phyloP scores from a whole-genome alignment of 37 sponge, comb jelly and placozoan genomes.

The Chondrosia reniformis region DNA sequence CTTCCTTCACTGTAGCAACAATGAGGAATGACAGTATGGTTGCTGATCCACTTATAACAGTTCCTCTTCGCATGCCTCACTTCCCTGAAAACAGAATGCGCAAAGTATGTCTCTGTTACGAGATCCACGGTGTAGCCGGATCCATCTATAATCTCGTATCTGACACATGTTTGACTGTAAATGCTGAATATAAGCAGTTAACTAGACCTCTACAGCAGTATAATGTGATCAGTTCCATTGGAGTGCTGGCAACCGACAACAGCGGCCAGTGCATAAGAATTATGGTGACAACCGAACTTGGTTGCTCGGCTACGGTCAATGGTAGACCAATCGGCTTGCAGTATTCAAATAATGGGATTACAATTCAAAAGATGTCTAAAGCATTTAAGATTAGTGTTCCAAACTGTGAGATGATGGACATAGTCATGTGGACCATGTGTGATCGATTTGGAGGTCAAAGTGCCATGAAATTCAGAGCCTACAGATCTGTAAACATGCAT shows the following conservation, averaged over 20 bases:
- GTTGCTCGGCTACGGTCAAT: constrained; percentile 8
- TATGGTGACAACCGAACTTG: constrained; percentile 21
- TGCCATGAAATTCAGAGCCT: constrained; percentile 46
- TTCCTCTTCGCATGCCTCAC: not conserved
- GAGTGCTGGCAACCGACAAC: constrained; percentile 37
- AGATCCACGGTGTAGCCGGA: constrained; percentile 43
- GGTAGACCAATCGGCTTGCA: not conserved
- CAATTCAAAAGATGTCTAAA: not conserved
- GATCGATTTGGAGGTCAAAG: constrained; percentile 7
- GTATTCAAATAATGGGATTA: constrained; percentile 10
- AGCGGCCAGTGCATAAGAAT: constrained; percentile 24
- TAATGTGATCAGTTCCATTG: constrained; percentile 52
- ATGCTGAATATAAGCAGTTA: constrained; percentile 41
- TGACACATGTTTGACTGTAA: constrained; percentile 61
- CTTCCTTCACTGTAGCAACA: constrained; percentile 2
- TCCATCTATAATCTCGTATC: constrained; percentile 45
- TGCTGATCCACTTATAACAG: not conserved
- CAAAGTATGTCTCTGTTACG: constrained; percentile 49
- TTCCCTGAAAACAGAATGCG: not conserved
- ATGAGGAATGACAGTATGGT: constrained; percentile 11
- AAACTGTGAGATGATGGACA: constrained; percentile 56
- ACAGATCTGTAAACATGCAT: constrained; percentile 52
- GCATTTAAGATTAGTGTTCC: constrained; percentile 49
- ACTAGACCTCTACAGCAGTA: not conserved
- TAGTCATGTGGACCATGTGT: constrained; percentile 64